Conservation (phyloP, 2,113 vertebrate species). For the Tiliqua scincoides region DNA sequence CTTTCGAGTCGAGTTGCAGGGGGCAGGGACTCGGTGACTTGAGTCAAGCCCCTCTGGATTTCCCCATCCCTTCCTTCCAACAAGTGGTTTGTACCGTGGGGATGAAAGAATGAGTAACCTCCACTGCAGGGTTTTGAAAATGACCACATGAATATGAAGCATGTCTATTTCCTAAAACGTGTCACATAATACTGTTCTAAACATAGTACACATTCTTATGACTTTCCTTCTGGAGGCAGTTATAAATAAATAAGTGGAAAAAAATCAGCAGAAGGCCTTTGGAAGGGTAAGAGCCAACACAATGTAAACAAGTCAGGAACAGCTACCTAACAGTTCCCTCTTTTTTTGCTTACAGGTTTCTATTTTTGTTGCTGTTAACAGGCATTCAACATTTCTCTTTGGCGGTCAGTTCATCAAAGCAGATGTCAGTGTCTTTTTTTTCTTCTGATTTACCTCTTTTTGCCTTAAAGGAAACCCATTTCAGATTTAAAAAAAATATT, state of each 20-base stretch:
- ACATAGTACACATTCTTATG: neutral
- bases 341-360: neutral
- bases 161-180: neutral
- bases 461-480: neutral
- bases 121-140: neutral
- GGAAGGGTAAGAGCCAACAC: fast-evolving
- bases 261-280: neutral
- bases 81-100: neutral
- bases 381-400: neutral
- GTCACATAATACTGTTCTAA: neutral
- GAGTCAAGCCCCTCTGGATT: no score
- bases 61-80: neutral
- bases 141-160: neutral
- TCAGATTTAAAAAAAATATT: neutral
- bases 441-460: neutral
- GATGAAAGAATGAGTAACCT: neutral
- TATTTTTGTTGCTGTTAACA: neutral
- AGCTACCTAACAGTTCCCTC: neutral
- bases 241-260: neutral
- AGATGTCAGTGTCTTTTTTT: neutral
- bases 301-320: neutral
- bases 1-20: no score
- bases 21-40: no score
- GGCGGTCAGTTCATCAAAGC: neutral
- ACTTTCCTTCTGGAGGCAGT: neutral